phyloP scores from a whole-genome alignment of 2,797 vertebrate species.

The Pangasius djambal region DNA sequence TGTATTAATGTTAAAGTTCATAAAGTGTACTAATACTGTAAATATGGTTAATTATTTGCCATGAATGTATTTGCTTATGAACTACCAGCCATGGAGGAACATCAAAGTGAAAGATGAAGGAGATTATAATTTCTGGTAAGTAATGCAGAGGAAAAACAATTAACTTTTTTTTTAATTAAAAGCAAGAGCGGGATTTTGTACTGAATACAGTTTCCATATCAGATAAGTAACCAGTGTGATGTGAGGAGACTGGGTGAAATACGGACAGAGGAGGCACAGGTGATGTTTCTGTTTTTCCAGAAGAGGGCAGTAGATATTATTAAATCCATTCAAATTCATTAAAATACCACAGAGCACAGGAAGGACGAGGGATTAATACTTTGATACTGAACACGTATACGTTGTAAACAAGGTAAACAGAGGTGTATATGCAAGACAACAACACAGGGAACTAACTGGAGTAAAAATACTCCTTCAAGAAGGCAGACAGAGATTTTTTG shows the following conservation, averaged over 20 bases:
- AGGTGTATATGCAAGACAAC: neutral
- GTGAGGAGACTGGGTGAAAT: neutral
- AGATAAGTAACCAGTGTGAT: neutral
- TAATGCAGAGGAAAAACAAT: neutral
- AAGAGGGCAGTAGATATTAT: slow-evolving; percentile 1
- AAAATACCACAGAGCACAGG: neutral
- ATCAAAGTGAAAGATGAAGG: neutral
- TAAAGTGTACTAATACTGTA: neutral
- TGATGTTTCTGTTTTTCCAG: neutral
- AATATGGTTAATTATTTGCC: neutral
- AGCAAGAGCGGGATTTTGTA: neutral
- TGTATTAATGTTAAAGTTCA: neutral
- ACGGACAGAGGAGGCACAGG: neutral
- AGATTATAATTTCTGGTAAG: neutral
- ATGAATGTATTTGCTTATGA: neutral
- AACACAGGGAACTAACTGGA: neutral
- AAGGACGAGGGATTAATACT: neutral
- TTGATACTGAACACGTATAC: neutral
- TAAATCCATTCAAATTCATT: neutral
- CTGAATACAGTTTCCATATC: neutral
- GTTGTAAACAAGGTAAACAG: neutral
- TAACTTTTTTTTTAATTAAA: neutral
- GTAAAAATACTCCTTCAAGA: neutral
- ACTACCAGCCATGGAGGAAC: neutral
- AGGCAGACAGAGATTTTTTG: neutral